These are phyloP conservation scores for Pseudolycoriella hygida DNA, from an alignment of 2,888 invertebrate species.

Conservation along the genomic window DNA sequence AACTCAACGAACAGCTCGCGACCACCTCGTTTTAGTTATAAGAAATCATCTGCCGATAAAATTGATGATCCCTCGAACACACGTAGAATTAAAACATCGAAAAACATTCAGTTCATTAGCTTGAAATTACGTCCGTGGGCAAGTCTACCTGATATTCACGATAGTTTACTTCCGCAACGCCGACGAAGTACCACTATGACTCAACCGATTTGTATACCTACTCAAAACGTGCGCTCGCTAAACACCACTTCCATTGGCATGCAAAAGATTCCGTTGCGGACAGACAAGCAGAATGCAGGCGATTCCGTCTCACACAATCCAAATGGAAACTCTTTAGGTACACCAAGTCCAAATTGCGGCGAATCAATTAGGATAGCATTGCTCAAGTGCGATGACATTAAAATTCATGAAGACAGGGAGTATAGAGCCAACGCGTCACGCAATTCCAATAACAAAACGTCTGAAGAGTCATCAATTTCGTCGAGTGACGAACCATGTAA, in stretches of 20 bases:
- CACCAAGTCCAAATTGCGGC: background rate
- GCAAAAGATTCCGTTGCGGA: conserved; percentile 15
- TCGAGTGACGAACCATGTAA: background rate
- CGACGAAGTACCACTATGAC: conserved; percentile 16
- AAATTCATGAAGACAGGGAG: conserved; percentile 25
- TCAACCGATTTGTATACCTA: conserved; percentile 23
- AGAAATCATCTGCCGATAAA: background rate
- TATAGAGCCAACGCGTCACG: background rate
- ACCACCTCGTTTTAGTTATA: background rate
- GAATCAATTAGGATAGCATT: conserved; percentile 9
- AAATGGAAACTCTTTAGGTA: background rate
- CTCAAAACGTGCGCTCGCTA: conserved; percentile 5
- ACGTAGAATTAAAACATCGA: background rate
- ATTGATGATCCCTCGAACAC: background rate
- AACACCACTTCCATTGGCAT: conserved; percentile 1
- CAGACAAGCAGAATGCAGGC: conserved; percentile 2
- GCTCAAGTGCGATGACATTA: conserved; percentile 27
- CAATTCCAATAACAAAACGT: background rate
- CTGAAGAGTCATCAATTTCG: background rate
- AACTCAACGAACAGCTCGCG: background rate
- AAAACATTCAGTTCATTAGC: conserved; percentile 7
- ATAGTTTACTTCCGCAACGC: conserved; percentile 11
- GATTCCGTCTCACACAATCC: background rate
- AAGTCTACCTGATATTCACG: conserved; percentile 26
- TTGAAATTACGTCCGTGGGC: conserved; percentile 26